Evolutionary conservation across 2,113 vertebrate genomes (phyloP), one percentile per base, ranked within the genome.

Genomic region (Seriola quinqueradiata): DNA sequence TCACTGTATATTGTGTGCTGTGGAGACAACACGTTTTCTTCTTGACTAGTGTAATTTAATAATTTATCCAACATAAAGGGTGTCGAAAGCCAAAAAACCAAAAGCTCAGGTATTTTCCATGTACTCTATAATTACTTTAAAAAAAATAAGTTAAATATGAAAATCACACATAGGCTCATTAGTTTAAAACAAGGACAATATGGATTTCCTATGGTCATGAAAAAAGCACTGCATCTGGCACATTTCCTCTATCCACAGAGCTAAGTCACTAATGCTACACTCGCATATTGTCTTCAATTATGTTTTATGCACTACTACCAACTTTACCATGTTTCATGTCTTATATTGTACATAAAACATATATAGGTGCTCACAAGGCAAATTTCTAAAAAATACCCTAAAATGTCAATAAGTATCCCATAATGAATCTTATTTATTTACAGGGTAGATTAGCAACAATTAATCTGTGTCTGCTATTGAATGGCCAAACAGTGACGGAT

Each of bases 371-470:
- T 75, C 38, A 71, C 13, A 28, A 32, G 44, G 2, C 12, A 54
- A 23, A 71, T 10, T 50, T 36, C 4, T 58, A n/a, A 79, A 57
- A 32, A 55, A 4, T 1, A 61, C 16, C 17, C 42, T 23, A 66
- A 77, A 46, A 64, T 28, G 10, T 6, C 8, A 17, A 36, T 5
- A 23, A 25, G 3, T 38, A 60, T 48, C 0, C 23, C 19, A 25
- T 8, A 52, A 13, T 71, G 0, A 32, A 74, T 70, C 10, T 8
- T 1, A 25, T 38, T 32, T 60, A 64, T 59, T 19, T 17, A 21
- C 71, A 5, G 28, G 19, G 61, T n/a, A 32, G 46, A 77, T 70
- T 13, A 57, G 75, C 21, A 75, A 28, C 4, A 68, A 69, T 61
- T 13, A 68, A 50, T 40, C 40, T 25, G 1, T 52, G 61, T 36